Percentiles rank a stretch among this genome's conserved stretches.
Evolutionary conservation across 2,113 vertebrate genomes (phyloP).

Genomic region (Seriola quinqueradiata): DNA sequence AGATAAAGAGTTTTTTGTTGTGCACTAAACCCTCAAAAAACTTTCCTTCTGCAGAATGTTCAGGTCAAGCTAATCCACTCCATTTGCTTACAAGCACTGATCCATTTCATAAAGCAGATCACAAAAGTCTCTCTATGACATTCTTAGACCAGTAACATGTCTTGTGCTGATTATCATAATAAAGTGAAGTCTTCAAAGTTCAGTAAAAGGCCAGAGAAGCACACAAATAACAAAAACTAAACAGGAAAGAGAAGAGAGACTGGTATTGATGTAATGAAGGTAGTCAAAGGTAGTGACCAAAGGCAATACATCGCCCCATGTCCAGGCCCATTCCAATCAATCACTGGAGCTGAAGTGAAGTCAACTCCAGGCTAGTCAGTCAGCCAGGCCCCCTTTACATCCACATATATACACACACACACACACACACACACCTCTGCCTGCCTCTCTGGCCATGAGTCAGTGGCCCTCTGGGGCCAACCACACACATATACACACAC

Average conservation of each 20-base stretch:
- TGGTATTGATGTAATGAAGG: slow-evolving; percentile 79
- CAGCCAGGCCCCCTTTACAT: slow-evolving; percentile 61
- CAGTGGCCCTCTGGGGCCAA: slow-evolving; percentile 82
- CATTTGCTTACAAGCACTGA: not conserved
- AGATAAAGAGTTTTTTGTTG: slow-evolving; percentile 30
- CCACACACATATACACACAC: slow-evolving; percentile 59
- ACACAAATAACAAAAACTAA: slow-evolving; percentile 48
- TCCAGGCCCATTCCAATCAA: slow-evolving; percentile 82
- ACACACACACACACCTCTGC: slow-evolving; percentile 67
- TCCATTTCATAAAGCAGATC: slow-evolving; percentile 16
- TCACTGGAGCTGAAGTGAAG: slow-evolving; percentile 81
- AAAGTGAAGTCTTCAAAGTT: slow-evolving; percentile 68
- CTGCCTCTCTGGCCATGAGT: slow-evolving; percentile 80
- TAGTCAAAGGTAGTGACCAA: slow-evolving; percentile 79
- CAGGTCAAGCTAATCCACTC: not conserved
- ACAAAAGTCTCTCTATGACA: not conserved
- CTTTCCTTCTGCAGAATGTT: slow-evolving; percentile 7
- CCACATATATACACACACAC: slow-evolving; percentile 27
- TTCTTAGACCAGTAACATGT: not conserved
- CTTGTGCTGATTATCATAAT: slow-evolving; percentile 40
- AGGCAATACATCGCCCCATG: slow-evolving; percentile 70
- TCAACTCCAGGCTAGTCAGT: slow-evolving; percentile 77
- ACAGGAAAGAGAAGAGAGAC: slow-evolving; percentile 34
- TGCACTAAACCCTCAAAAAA: slow-evolving; percentile 22
- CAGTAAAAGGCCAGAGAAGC: slow-evolving; percentile 56